phyloP scores from a whole-genome alignment of 2,888 invertebrate genomes.

The Torymus auratus region DNA sequence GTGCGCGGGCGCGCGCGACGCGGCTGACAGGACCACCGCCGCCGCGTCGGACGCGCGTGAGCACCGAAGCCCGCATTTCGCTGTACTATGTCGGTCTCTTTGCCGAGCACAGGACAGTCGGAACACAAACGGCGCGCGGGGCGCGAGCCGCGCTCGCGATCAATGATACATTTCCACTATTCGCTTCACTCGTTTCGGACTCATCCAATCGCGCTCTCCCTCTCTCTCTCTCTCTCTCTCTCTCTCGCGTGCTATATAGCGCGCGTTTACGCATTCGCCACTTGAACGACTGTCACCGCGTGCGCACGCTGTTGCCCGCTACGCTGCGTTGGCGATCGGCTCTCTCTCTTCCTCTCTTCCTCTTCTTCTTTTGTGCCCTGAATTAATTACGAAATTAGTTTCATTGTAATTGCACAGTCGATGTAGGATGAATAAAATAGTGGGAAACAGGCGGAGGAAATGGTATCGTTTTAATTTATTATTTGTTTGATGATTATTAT shows the following conservation, averaged over 20 bases:
- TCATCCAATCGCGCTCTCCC: slow-evolving; percentile 38
- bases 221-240: neutral
- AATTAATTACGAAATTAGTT: no score
- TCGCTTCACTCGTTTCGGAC: slow-evolving; percentile 55
- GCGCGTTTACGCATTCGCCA: slow-evolving; percentile 13
- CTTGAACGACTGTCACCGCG: slow-evolving; percentile 5
- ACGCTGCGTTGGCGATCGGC: no score
- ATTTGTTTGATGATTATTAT: no score
- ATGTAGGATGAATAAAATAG: no score
- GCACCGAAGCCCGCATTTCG: neutral
- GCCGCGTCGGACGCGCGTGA: no score
- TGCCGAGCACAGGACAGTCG: slow-evolving; percentile 1
- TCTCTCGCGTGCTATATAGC: no score
- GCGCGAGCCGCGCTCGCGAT: slow-evolving; percentile 52
- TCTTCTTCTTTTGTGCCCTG: neutral
- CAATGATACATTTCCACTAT: slow-evolving; percentile 63
- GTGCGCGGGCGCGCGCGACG: neutral
- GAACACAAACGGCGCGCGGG: slow-evolving; percentile 47
- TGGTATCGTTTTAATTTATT: no score
- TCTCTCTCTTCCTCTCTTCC: neutral
- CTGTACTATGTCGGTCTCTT: slow-evolving; percentile 11
- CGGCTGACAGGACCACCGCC: no score
- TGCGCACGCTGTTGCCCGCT: no score
- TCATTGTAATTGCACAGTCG: no score
- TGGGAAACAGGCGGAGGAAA: no score